Evolutionary conservation across 2,888 invertebrate species (phyloP), one percentile per base, ranked within the genome.

Genomic region (Antheraea yamamai): DNA sequence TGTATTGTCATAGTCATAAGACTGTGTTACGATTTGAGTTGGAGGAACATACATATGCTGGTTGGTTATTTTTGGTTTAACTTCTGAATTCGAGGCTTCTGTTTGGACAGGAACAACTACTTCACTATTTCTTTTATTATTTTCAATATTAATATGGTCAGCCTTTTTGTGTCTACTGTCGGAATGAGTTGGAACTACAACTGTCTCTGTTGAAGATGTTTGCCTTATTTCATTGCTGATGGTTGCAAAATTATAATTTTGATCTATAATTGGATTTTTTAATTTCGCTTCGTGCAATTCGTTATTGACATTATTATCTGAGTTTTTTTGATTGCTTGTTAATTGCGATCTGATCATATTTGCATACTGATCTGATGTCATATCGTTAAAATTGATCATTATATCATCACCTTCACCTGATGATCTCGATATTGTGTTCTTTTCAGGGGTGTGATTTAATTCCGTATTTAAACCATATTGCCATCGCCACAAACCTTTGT

Each of bases 401-500:
- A 94, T 84, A 64, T 95, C 94, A 76, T 95, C 92, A 23, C 86
- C 92, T 77, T 88, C 89, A 35, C 90, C 89, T 71, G 85, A 94
- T 55, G 95, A 95, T 80, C 95, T 88, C 2, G 95, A 95, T 77
- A 95, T 95, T 3, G 90, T 88, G 77, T 92, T 89, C 86, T 94
- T 95, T 51, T 88, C 88, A 18, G 87, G 79, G 76, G 83, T 83
- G 79, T 89, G 88, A 80, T 90, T 89, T 76, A 84, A 80, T 76
- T 88, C 92, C 30, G 89, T 80, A 78, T 91, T 92, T 68, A 91
- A 75, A 18, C 93, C 94, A 76, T 94, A 95, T 81, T 94, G 95
- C 95, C 94, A 94, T 77, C 94, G 88, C 94, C 95, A 95, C 68
- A 95, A 82, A 14, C 87, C 89, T 87, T 93, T 93, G 78, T 89